A percentile compares a stretch with the other conserved stretches of the same genome.
phyloP scores from a whole-genome alignment of 2,888 invertebrate genomes.

The Proisotoma minuta region DNA sequence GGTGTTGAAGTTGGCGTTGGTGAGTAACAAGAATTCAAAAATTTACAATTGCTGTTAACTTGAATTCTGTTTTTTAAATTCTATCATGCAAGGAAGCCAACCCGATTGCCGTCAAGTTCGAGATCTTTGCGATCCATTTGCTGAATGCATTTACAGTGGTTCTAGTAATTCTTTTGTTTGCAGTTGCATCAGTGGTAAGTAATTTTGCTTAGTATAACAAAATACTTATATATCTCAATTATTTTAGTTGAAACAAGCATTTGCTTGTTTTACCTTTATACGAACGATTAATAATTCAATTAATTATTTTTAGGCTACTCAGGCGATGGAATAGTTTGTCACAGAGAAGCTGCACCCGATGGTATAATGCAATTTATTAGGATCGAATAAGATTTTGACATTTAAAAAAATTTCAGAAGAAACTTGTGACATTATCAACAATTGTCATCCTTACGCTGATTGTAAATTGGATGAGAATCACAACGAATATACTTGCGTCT shows the following conservation, averaged over 20 bases:
- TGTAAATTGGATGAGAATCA: slow-evolving; percentile 54
- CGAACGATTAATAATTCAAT: not conserved
- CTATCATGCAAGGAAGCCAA: slow-evolving; percentile 8
- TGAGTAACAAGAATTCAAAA: too few species aligned
- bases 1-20: slow-evolving; percentile 31
- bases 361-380: slow-evolving; percentile 5
- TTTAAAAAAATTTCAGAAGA: slow-evolving; percentile 19
- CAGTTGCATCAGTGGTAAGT: slow-evolving; percentile 50
- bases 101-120: slow-evolving; percentile 43
- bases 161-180: slow-evolving; percentile 49
- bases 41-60: not conserved
- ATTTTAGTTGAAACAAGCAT: not conserved
- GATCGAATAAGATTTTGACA: not conserved
- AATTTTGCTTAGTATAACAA: not conserved
- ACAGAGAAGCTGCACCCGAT: slow-evolving; percentile 19
- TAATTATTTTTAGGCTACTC: slow-evolving; percentile 51
- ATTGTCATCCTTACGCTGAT: slow-evolving; percentile 75
- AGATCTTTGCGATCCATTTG: slow-evolving; percentile 50
- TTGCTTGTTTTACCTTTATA: not conserved
- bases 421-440: slow-evolving; percentile 65
- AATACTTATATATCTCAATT: not conserved
- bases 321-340: slow-evolving; percentile 53
- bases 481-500: slow-evolving; percentile 54
- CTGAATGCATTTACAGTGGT: slow-evolving; percentile 50
- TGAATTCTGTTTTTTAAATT: not conserved